phyloP scores from a whole-genome alignment of 2,113 vertebrate species.

The Chinchilla lanigera region DNA sequence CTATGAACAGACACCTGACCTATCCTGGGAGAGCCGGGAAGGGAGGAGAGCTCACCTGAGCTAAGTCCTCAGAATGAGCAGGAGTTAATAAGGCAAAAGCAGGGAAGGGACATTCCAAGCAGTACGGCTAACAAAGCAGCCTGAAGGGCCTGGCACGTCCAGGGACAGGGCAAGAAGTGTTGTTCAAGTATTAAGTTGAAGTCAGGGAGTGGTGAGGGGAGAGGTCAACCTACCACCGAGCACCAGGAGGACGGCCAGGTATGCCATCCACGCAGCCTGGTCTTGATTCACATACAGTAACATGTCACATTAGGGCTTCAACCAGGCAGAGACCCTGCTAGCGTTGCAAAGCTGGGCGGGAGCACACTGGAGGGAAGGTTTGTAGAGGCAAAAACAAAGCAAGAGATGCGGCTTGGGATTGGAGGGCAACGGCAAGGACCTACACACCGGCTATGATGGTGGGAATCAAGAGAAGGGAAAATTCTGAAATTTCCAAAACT shows the following conservation, averaged over 20 bases:
- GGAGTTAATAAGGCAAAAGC: not conserved
- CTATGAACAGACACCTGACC: not conserved
- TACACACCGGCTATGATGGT: not conserved
- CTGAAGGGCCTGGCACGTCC: not conserved
- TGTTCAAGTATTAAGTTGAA: not conserved
- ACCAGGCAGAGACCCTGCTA: not conserved
- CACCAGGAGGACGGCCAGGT: not conserved
- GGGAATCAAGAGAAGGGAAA: slow-evolving; percentile 8
- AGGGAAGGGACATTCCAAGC: slow-evolving; percentile 40
- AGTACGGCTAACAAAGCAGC: not conserved
- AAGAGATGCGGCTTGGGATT: not conserved
- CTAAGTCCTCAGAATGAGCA: not conserved
- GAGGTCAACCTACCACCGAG: not conserved
- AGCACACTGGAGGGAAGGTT: not conserved
- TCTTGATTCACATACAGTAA: not conserved
- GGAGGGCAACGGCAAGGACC: not conserved
- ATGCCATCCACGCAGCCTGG: not conserved
- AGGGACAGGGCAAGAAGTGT: not conserved
- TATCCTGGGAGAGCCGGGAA: slow-evolving; percentile 20
- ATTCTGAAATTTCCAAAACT: slow-evolving; percentile 34
- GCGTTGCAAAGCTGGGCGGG: not conserved
- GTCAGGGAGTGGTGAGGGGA: not conserved
- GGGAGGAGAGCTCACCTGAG: slow-evolving; percentile 5
- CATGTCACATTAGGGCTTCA: not conserved
- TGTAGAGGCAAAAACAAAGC: not conserved